Conservation (phyloP, 2,113 vertebrate genomes). For the rabbit (Oryctolagus cuniculus) region mOryCun1.1 NC_091443.1:109234001-109234500, state of each 20-base stretch:
- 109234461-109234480: neutral
- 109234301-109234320: neutral
- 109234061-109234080: neutral
- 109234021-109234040: neutral
- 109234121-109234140: neutral
- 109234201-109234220: neutral
- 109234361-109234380: neutral
- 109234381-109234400: neutral
- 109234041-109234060: neutral
- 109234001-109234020: neutral
- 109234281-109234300: neutral
- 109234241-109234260: too few relatives aligned
- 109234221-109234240: neutral
- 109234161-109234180: neutral
- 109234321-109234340: neutral
- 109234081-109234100: neutral
- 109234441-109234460: constrained; percentile 17
- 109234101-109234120: neutral
- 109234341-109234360: neutral
- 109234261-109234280: neutral
- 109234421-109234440: neutral
- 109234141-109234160: neutral
- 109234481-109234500: neutral
- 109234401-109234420: neutral
- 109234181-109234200: neutral